Percentiles rank a stretch among this genome's conserved stretches.
These are phyloP conservation scores for Ictalurus furcatus DNA, from an alignment of 2,113 vertebrate genomes.

Conservation along the genomic window DNA sequence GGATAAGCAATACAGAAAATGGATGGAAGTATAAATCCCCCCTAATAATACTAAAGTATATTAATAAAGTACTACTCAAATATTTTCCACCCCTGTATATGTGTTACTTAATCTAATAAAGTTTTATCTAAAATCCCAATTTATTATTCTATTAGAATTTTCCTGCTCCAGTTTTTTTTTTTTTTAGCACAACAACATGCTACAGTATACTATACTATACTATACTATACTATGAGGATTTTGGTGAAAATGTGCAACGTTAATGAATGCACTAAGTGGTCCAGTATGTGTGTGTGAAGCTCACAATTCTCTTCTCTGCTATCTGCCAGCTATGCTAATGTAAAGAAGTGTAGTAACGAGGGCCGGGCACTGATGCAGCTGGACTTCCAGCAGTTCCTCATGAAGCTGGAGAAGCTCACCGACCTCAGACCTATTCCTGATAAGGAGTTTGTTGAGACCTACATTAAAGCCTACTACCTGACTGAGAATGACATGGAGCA, in stretches of 20 bases:
- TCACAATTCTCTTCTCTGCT: slow-evolving; percentile 21
- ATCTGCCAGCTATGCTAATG: slow-evolving; percentile 87
- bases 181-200: background rate
- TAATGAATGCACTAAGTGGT: slow-evolving; percentile 9
- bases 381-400: slow-evolving; percentile 98
- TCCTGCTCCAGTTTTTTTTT: background rate
- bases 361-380: slow-evolving; percentile 98
- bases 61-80: background rate
- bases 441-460: slow-evolving; percentile 98
- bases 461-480: slow-evolving; percentile 98
- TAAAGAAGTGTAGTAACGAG: slow-evolving; percentile 98
- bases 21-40: background rate
- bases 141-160: background rate
- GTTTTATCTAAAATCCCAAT: background rate
- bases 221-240: background rate
- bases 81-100: background rate
- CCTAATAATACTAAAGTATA: background rate
- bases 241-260: slow-evolving; percentile 3
- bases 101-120: background rate
- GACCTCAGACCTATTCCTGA: slow-evolving; percentile 97
- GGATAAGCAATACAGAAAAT: too few species aligned
- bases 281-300: slow-evolving; percentile 18
- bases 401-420: slow-evolving; percentile 97
- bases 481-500: slow-evolving; percentile 98
- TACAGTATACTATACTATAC: too few species aligned